These are phyloP conservation scores for Trichogramma dendrolimi DNA, from an alignment of 2,888 invertebrate species.

Conservation along the genomic window DNA sequence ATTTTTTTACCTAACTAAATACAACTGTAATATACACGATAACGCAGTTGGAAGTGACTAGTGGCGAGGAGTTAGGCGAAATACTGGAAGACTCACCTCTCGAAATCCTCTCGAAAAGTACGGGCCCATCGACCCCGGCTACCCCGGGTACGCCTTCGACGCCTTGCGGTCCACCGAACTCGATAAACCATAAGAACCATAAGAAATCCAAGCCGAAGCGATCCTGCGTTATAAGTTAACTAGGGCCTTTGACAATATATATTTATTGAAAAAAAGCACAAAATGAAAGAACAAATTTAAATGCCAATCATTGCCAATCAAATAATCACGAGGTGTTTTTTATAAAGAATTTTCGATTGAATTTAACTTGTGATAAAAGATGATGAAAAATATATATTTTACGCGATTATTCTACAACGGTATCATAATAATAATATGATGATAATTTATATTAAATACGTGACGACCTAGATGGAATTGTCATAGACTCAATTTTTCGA, in stretches of 20 bases:
- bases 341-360: background rate
- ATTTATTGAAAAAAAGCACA: background rate
- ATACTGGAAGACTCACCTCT: constrained; percentile 50
- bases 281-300: constrained; percentile 4
- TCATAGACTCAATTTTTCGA: too few relatives aligned
- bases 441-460: too few relatives aligned
- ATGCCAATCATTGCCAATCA: constrained; percentile 1
- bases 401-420: too few relatives aligned
- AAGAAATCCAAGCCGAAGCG: constrained; percentile 49
- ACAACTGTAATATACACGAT: too few relatives aligned
- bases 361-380: too few relatives aligned
- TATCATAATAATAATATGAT: too few relatives aligned
- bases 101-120: constrained; percentile 38
- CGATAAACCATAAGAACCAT: constrained; percentile 44
- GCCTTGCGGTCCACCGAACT: constrained; percentile 39
- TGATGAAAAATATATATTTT: too few relatives aligned
- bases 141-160: constrained; percentile 48
- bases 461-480: too few relatives aligned
- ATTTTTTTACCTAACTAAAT: background rate
- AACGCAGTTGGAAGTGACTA: constrained; percentile 49
- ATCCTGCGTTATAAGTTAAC: constrained; percentile 50
- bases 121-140: constrained; percentile 46
- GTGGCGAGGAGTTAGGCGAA: constrained; percentile 49
- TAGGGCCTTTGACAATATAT: constrained; percentile 26
- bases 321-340: background rate